These are phyloP conservation scores for Chouioia cunea DNA, from an alignment of 2,888 invertebrate species.

Conservation along the genomic window DNA sequence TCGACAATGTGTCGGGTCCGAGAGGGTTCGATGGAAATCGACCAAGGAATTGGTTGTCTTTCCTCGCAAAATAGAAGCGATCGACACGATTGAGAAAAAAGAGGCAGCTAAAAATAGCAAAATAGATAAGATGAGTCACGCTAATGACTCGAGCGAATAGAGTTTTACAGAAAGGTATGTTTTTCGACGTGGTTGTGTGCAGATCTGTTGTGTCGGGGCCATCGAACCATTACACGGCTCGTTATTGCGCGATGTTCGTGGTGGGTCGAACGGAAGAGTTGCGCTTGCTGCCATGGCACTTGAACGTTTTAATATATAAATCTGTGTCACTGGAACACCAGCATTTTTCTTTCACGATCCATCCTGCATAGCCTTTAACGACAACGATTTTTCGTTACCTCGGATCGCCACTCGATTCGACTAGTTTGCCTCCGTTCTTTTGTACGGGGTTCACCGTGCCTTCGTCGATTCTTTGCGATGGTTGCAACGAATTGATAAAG, in stretches of 20 bases:
- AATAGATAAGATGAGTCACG: not conserved
- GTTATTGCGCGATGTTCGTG: not conserved
- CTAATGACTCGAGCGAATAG: not conserved
- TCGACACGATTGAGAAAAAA: too few relatives aligned
- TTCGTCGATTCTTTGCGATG: not conserved
- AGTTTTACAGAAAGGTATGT: too few relatives aligned
- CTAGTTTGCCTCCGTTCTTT: not conserved
- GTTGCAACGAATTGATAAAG: too few relatives aligned
- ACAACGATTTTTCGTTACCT: conserved; percentile 28
- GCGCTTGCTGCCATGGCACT: not conserved
- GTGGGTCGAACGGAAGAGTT: conserved; percentile 19
- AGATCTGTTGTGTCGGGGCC: not conserved
- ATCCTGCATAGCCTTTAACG: conserved; percentile 31
- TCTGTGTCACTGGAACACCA: conserved; percentile 41
- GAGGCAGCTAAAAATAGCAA: too few relatives aligned
- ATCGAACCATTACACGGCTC: conserved; percentile 16
- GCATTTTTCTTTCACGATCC: conserved; percentile 14
- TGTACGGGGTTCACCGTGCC: not conserved
- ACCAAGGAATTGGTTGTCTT: too few relatives aligned
- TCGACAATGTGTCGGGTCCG: too few relatives aligned
- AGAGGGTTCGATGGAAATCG: too few relatives aligned
- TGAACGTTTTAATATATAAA: conserved; percentile 22
- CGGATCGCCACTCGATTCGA: not conserved
- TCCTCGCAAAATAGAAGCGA: too few relatives aligned
- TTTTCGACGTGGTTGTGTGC: too few relatives aligned